Evolutionary conservation across 2,888 invertebrate genomes (phyloP).

Genomic region (Bugulina stolonifera): DNA sequence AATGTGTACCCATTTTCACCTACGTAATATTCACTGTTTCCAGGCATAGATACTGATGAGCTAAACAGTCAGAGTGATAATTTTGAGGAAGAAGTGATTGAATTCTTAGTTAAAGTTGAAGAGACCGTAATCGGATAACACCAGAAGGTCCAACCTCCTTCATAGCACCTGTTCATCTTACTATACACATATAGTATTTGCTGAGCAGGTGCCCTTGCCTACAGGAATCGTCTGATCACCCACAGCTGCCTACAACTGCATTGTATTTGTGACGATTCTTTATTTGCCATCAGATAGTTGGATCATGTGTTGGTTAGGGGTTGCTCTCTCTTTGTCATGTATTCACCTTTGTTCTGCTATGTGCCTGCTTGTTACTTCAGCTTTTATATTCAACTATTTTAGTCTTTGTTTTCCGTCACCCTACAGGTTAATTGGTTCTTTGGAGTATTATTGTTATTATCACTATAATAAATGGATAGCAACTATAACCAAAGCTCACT

Average conservation of each 20-base stretch:
- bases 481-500: too few relatives aligned
- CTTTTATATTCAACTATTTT: slow-evolving; percentile 38
- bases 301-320: neutral
- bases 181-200: neutral
- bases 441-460: neutral
- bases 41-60: slow-evolving; percentile 89
- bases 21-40: slow-evolving; percentile 24
- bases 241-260: neutral
- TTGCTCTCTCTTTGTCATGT: neutral
- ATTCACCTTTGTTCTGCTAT: slow-evolving; percentile 30
- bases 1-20: neutral
- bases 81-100: slow-evolving; percentile 88
- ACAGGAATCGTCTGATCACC: too few relatives aligned
- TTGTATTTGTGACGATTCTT: too few relatives aligned
- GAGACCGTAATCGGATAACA: slow-evolving; percentile 61
- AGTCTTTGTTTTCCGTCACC: slow-evolving; percentile 43
- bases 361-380: slow-evolving; percentile 34
- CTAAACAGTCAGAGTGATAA: slow-evolving; percentile 76
- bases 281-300: too few relatives aligned
- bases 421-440: slow-evolving; percentile 34
- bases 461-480: neutral
- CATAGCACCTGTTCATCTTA: neutral
- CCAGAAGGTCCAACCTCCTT: slow-evolving; percentile 15
- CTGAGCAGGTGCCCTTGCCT: neutral
- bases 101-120: slow-evolving; percentile 91